Evolutionary conservation across 2,888 invertebrate genomes (phyloP), one percentile per base, ranked within the genome.

Genomic region (Cheiracanthium punctorium): DNA sequence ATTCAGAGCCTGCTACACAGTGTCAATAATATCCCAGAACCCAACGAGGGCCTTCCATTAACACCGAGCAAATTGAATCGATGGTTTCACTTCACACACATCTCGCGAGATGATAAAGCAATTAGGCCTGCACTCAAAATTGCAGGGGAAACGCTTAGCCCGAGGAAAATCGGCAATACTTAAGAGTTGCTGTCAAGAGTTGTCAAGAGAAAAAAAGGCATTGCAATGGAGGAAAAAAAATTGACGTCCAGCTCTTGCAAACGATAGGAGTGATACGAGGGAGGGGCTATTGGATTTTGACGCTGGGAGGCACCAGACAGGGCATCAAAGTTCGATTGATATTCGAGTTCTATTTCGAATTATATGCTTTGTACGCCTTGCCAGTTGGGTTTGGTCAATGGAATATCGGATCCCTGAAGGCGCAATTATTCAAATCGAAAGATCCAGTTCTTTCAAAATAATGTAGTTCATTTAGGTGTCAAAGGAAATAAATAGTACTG

Each of bases 11-110:
- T 14, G 8, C 17, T 17, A 7, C 2, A 17, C 2, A 48, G 17
- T 48, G 58, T 24, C 58, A 58, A 58, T 58, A 58, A 24, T 58
- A 58, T 12, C 1, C 5, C 12, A 58, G 24, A 58, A 58, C 58
- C 7, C 24, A 7, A 24, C 5, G 1, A 24, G 24, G 24, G 58
- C 20, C 58, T 58, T 58, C 58, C 24, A 58, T 58, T 58, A 58
- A 58, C 58, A 58, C 58, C 24, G 1, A 20, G 58, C 2, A 58
- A 82, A 82, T 82, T 75, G 75, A 82, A 82, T 82, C 75, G 82
- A 48, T 58, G 70, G 75, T 75, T 75, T 75, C 75, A 71, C 64
- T 65, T 82, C 75, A 82, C 82, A 82, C 82, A 64, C 65, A 70
- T 32, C 28, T 14, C 30, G 52, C 20, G 70, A 29, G 64, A 73